Evolutionary conservation across 2,888 invertebrate genomes (phyloP).

Genomic region (Desoria tigrina): DNA sequence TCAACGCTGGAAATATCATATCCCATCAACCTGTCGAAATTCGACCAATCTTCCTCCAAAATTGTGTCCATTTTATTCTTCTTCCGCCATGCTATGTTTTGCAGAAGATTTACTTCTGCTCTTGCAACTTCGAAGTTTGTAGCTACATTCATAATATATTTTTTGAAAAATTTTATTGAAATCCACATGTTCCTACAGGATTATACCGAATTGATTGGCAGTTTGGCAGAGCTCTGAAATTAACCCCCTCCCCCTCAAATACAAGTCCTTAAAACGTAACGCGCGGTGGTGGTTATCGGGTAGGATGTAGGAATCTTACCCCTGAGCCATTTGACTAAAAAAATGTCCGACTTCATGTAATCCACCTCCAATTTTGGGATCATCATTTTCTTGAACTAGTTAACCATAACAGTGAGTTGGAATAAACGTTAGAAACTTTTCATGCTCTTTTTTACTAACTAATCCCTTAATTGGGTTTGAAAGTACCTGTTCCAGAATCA

Average conservation of each 20-base stretch:
- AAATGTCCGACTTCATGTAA: conserved; percentile 1
- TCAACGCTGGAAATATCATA: not conserved
- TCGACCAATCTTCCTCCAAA: not conserved
- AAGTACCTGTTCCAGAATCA: no score
- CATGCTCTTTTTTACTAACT: no score
- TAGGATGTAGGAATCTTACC: not conserved
- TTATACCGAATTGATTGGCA: no score
- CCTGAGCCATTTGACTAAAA: not conserved
- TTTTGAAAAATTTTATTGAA: no score
- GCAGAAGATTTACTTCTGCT: not conserved
- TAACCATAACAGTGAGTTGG: no score
- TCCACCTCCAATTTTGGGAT: not conserved
- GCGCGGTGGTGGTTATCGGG: no score
- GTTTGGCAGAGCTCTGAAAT: no score
- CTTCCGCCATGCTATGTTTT: not conserved
- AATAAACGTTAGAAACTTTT: no score
- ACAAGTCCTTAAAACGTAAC: no score
- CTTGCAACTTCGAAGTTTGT: not conserved
- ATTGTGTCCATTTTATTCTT: conserved; percentile 5
- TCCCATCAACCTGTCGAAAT: conserved; percentile 4
- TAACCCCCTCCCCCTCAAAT: no score
- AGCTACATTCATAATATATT: not conserved
- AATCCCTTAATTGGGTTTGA: no score
- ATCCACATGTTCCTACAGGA: no score
- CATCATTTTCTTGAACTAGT: conserved; percentile 1